Evolutionary conservation across 2,888 invertebrate species (phyloP).

Genomic region (Apodemia mormo): DNA sequence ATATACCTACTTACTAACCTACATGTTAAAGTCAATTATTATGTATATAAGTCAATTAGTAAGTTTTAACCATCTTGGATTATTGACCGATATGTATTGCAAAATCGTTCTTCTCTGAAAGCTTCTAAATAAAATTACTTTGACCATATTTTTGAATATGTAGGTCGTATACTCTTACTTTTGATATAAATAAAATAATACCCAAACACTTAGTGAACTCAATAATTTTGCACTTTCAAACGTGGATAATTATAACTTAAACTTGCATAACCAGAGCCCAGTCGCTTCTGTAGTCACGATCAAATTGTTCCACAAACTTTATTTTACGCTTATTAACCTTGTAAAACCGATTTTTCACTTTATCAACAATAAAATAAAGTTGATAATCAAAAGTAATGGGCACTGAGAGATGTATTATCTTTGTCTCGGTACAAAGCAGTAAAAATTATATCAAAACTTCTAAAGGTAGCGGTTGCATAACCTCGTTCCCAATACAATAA

Average conservation of each 20-base stretch:
- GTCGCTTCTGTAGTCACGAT: slow-evolving; percentile 77
- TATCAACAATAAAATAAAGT: slow-evolving; percentile 36
- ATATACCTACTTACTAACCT: too few species aligned
- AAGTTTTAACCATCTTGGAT: too few species aligned
- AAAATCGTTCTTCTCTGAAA: too few species aligned
- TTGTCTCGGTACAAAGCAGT: slow-evolving; percentile 60
- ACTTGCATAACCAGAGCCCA: slow-evolving; percentile 67
- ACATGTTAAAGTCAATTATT: too few species aligned
- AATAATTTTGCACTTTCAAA: slow-evolving; percentile 75
- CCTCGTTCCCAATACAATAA: slow-evolving; percentile 78
- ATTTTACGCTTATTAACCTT: slow-evolving; percentile 35
- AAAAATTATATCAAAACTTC: slow-evolving; percentile 80
- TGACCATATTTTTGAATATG: background rate
- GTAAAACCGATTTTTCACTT: slow-evolving; percentile 36
- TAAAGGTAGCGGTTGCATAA: slow-evolving; percentile 71
- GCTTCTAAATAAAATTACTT: too few species aligned
- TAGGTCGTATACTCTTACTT: slow-evolving; percentile 1
- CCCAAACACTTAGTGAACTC: slow-evolving; percentile 42
- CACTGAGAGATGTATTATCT: slow-evolving; percentile 28
- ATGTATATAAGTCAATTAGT: too few species aligned
- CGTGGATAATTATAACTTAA: slow-evolving; percentile 70
- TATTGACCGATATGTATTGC: too few species aligned
- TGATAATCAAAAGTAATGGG: slow-evolving; percentile 23
- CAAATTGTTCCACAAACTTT: slow-evolving; percentile 51
- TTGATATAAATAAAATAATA: slow-evolving; percentile 15